Evolutionary conservation across 2,888 invertebrate genomes (phyloP).

Genomic region (Slavum lentiscoides): DNA sequence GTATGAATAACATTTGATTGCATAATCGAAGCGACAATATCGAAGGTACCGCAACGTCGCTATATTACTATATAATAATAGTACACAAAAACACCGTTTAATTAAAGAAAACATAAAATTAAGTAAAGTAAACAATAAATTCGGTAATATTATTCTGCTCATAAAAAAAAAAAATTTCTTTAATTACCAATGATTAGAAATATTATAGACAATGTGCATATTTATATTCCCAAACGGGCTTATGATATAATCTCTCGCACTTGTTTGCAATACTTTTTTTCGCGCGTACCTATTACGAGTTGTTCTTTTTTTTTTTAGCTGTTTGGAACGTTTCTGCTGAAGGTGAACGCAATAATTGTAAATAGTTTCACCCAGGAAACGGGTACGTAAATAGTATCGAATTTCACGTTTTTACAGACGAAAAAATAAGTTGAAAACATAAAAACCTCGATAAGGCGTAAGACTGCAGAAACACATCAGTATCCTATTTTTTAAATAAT

Average conservation of each 20-base stretch:
- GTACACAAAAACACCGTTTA: background rate
- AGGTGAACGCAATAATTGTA: constrained; percentile 4
- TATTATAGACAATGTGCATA: background rate
- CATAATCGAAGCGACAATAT: constrained; percentile 37
- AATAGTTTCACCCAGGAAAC: constrained; percentile 8
- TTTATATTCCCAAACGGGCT: background rate
- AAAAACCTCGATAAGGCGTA: no score
- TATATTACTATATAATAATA: background rate
- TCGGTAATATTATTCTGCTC: background rate
- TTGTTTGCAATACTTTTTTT: background rate
- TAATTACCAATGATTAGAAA: background rate
- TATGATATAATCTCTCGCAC: constrained; percentile 5
- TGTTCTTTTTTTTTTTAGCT: constrained; percentile 4
- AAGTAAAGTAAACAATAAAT: background rate
- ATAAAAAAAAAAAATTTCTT: background rate
- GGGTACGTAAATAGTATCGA: background rate
- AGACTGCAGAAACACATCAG: no score
- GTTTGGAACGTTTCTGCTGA: background rate
- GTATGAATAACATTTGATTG: constrained; percentile 28
- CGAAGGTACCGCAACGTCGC: background rate
- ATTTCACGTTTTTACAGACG: background rate
- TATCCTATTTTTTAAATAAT: no score
- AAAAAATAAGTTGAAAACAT: background rate
- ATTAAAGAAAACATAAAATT: constrained; percentile 6
- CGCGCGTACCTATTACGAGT: background rate